Evolutionary conservation across 64 coral and sea anemone genomes (phyloP).

Genomic region (Stichodactyla mertensii): DNA sequence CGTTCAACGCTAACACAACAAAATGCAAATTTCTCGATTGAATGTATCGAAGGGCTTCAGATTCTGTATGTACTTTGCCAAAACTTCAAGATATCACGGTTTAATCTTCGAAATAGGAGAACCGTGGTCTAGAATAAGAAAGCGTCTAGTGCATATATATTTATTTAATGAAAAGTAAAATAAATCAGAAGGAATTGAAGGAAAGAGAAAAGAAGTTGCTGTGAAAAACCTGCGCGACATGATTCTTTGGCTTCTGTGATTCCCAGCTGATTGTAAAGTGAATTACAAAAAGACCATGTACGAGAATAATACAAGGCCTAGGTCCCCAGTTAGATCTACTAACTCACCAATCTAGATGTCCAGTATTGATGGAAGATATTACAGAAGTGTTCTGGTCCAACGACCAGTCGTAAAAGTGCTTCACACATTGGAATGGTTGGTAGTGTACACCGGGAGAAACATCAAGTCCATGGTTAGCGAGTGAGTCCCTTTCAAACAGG

Average conservation of each 20-base stretch:
- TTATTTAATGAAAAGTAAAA: neutral
- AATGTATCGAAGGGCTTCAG: neutral
- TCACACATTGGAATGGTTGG: conserved; percentile 37
- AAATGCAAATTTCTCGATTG: neutral
- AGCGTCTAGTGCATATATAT: neutral
- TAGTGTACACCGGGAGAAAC: neutral
- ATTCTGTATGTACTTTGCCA: neutral
- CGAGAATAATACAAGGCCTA: neutral
- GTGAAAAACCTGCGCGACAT: neutral
- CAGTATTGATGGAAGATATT: conserved; percentile 54
- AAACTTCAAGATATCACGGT: neutral
- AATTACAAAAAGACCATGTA: neutral
- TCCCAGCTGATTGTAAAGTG: conserved; percentile 2
- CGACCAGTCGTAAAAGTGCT: conserved; percentile 40
- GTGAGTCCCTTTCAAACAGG: conserved; percentile 19
- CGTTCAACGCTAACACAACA: neutral
- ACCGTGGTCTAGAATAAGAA: neutral
- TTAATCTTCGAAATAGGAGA: neutral
- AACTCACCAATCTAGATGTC: conserved; percentile 48
- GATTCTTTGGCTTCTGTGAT: neutral
- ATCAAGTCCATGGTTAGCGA: neutral
- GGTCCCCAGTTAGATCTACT: neutral
- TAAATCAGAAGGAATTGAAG: neutral
- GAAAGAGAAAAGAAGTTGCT: neutral
- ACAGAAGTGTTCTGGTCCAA: conserved; percentile 33